These are phyloP conservation scores for Tipula unca DNA, from an alignment of 2,888 invertebrate species.

Conservation along the genomic window DNA sequence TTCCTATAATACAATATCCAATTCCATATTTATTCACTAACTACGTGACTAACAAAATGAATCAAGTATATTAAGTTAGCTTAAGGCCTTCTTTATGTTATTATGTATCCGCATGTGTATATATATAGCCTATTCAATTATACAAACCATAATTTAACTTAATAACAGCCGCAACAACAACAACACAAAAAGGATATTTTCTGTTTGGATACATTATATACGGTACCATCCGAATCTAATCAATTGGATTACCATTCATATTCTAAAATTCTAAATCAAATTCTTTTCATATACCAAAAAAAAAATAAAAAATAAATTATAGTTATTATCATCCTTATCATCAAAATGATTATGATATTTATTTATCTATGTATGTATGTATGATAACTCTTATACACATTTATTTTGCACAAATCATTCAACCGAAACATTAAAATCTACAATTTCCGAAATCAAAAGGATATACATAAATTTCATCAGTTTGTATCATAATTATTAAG, in stretches of 20 bases:
- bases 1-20: too few relatives aligned
- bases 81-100: background rate
- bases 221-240: conserved; percentile 2
- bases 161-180: background rate
- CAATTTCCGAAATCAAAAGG: background rate
- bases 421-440: background rate
- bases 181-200: background rate
- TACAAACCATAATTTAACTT: background rate
- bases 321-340: background rate
- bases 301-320: background rate
- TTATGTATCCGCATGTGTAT: background rate
- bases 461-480: background rate
- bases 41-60: background rate
- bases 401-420: background rate
- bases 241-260: conserved; percentile 8
- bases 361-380: background rate
- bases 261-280: background rate
- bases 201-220: background rate
- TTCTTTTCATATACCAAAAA: background rate
- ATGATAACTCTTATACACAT: background rate
- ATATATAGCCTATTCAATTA: background rate
- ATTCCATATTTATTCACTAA: background rate
- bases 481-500: background rate
- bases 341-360: background rate
- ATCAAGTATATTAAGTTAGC: background rate